phyloP scores from a whole-genome alignment of 2,113 vertebrate genomes.

The Morone saxatilis region DNA sequence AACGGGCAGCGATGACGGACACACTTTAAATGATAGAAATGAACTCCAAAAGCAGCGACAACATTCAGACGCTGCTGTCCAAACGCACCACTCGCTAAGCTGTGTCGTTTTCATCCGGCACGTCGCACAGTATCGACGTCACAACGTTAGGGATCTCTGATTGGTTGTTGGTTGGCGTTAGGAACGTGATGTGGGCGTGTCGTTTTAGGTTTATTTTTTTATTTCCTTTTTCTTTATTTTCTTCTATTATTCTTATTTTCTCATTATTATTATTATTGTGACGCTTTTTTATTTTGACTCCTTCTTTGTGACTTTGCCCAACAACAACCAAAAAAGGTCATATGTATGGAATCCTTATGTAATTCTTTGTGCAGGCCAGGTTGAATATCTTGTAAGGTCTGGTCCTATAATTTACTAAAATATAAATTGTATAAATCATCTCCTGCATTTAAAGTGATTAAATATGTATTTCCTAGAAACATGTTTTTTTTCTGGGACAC shows the following conservation, averaged over 20 bases:
- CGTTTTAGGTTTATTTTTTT: no score
- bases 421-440: not conserved
- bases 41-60: not conserved
- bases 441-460: not conserved
- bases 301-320: no score
- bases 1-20: no score
- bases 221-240: no score
- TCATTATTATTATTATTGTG: no score
- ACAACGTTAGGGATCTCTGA: not conserved
- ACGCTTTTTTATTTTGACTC: no score
- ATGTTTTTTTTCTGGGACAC: not conserved
- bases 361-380: no score
- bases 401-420: not conserved
- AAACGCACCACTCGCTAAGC: not conserved
- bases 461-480: not conserved
- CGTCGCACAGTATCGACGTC: conserved; percentile 68
- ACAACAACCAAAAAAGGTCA: no score
- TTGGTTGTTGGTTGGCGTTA: conserved; percentile 29
- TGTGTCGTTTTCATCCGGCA: conserved; percentile 4
- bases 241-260: no score
- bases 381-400: not conserved
- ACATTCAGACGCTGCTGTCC: not conserved
- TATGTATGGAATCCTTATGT: no score
- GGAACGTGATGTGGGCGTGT: no score
- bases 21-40: no score